Conservation (phyloP, 2,888 invertebrate genomes). For the Meteorus colon region DNA sequence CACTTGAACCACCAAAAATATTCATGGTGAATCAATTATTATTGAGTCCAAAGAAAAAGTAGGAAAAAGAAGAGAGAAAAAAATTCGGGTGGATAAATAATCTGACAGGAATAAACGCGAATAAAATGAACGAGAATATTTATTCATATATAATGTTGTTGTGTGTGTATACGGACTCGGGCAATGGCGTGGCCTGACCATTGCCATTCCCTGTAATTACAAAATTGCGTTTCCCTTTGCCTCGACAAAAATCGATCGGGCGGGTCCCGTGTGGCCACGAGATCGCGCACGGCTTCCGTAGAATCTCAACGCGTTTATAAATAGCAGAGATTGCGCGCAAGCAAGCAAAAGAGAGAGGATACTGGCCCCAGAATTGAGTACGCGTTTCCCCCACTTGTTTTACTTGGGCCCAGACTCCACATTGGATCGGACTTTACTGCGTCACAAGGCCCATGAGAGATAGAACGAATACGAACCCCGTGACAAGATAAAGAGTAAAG, state of each 20-base stretch:
- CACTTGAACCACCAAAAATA: conserved; percentile 33
- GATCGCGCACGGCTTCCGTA: conserved; percentile 49
- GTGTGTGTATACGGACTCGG: neutral
- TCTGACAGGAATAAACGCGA: neutral
- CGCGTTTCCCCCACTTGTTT: conserved; percentile 2
- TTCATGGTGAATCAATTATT: conserved; percentile 48
- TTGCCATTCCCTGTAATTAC: conserved; percentile 52
- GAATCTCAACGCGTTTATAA: conserved; percentile 52
- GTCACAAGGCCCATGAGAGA: neutral
- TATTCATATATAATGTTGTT: conserved; percentile 52
- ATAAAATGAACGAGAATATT: conserved; percentile 31
- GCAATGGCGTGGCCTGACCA: neutral
- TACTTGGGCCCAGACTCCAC: neutral
- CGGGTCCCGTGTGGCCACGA: conserved; percentile 25
- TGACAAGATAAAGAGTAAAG: neutral
- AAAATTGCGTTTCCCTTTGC: conserved; percentile 55
- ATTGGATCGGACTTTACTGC: neutral
- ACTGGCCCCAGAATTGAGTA: neutral
- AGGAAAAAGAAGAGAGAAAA: conserved; percentile 24
- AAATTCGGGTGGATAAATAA: neutral
- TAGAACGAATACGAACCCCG: neutral
- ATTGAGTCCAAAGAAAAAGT: conserved; percentile 6
- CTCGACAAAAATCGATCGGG: conserved; percentile 50
- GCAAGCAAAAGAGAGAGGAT: neutral
- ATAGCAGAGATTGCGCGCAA: conserved; percentile 47